Evolutionary conservation across 1,140 invertebrate species (phyloP).

Genomic region (Drosophila prosaltans): DNA sequence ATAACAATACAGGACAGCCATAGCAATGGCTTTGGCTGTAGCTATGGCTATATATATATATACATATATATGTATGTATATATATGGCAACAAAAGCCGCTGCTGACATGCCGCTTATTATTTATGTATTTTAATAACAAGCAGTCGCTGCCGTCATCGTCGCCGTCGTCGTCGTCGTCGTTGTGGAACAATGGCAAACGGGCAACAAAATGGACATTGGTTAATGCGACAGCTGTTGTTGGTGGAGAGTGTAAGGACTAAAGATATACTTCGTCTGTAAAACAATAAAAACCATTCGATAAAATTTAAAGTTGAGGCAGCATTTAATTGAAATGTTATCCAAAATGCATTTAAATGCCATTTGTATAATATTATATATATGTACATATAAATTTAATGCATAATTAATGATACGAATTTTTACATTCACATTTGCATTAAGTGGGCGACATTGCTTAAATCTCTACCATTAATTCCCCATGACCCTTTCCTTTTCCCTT

Average conservation of each 20-base stretch:
- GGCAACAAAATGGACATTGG: constrained; percentile 75
- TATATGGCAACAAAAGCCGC: constrained; percentile 71
- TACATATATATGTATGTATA: neutral
- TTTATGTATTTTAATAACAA: constrained; percentile 81
- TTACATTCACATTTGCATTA: constrained; percentile 69
- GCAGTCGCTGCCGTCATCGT: constrained; percentile 51
- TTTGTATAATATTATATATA: constrained; percentile 20
- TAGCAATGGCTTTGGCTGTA: constrained; percentile 27
- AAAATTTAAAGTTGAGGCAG: constrained; percentile 49
- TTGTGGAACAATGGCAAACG: constrained; percentile 63
- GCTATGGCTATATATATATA: neutral
- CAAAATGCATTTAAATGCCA: constrained; percentile 39
- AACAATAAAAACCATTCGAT: constrained; percentile 19
- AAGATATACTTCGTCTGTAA: constrained; percentile 2
- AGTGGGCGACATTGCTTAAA: constrained; percentile 35
- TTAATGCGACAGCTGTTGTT: constrained; percentile 77
- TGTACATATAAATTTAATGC: constrained; percentile 25
- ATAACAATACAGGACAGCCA: constrained; percentile 69
- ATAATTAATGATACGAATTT: constrained; percentile 73
- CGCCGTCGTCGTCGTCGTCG: constrained; percentile 25
- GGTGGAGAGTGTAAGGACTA: neutral
- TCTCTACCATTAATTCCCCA: neutral
- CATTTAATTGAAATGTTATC: constrained; percentile 68
- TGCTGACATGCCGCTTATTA: constrained; percentile 80
- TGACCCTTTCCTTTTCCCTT: neutral